Evolutionary conservation across 2,888 invertebrate genomes (phyloP), one percentile per base, ranked within the genome.

Genomic region (Drosophila recens): DNA sequence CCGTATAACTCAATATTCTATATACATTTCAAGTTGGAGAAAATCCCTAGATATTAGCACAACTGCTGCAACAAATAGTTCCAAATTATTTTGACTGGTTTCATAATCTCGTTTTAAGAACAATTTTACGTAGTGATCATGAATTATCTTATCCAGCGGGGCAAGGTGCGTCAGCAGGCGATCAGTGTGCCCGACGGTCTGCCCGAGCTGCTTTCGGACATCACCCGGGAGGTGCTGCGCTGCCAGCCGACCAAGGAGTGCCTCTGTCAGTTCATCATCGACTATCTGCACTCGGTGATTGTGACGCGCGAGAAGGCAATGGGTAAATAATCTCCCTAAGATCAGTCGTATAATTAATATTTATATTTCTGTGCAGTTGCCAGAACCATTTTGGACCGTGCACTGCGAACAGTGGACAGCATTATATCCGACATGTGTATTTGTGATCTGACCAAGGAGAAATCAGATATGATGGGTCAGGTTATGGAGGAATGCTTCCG

Each of bases 191-290:
- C 96, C 0, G 94, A 95, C 61, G 96, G 96, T 0, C 91, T 96
- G 4, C 93, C 94, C 6, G 96, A 96, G 85, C 91, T 96, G 48
- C 95, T 96, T 93, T 93, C 94, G 49, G 96, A 96, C 90, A 96
- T 96, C 73, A 94, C 95, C 0, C 94, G 96, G 72, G 96, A 96
- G 93, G 96, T 96, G 2, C 90, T 96, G n/a, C 93, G 96, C 73
- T 93, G 93, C 13, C 95, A 96, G 84, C 96, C 96, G 0, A 80
- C 85, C 30, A 80, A 87, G 5, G 87, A 91, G 38, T 93, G 96
- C 66, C 91, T 95, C 3, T 95, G 94, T 90, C 92, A 93, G 57
- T 96, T 96, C 87, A 95, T 96, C 66, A 94, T 95, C 0, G 94
- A 95, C 87, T 96, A 96, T 90, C 91, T 96, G 38, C 94, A 95